A percentile compares a stretch with the other conserved stretches of the same genome.
These are phyloP conservation scores for human (Homo sapiens) DNA, from an alignment of 2,113 vertebrate species.

Conservation along the genomic window GRCh38 chr14:23951001-23951500, in stretches of 20 bases:
- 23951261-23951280: neutral
- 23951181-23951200: neutral
- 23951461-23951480: too few relatives aligned
- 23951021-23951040: neutral
- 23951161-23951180: neutral
- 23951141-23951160: neutral
- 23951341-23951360: too few relatives aligned
- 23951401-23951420: too few relatives aligned
- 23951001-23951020: neutral
- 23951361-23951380: too few relatives aligned
- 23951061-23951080: neutral
- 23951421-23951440: too few relatives aligned
- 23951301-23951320: too few relatives aligned
- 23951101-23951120: neutral
- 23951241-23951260: neutral
- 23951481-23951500: too few relatives aligned
- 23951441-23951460: too few relatives aligned
- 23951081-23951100: neutral
- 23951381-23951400: too few relatives aligned
- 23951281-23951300: too few relatives aligned
- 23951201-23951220: neutral
- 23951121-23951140: neutral
- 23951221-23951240: neutral
- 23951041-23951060: neutral
- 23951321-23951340: too few relatives aligned